Base-by-base conservation (phyloP, 2,113 vertebrate genomes). In the Tyrannus savana region DNA sequence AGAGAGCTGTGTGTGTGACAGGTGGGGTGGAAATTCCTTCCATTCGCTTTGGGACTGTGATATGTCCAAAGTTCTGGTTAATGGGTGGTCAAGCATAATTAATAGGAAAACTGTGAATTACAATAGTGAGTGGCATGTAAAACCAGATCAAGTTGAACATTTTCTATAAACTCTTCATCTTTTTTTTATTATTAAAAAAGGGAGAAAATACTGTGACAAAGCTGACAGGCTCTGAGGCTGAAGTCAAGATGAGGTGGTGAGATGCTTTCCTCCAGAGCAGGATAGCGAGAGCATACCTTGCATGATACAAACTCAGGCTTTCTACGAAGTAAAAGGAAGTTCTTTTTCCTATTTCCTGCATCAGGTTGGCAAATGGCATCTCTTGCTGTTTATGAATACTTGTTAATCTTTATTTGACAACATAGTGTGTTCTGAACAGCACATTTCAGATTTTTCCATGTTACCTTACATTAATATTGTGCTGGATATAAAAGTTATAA, bases 21-120 rank as follows among this genome's bases (percentile, higher is more conserved):
- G 5, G 6, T 47, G 49, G 35, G 14, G 10, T 64, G 41, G 33
- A 66, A 50, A 14, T 39, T 60, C n/a, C 16, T 31, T 69, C 47
- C 1, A 0, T 72, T 64, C n/a, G 4, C 15, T 84, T 79, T 0
- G 6, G 31, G 39, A 44, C 33, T 89, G 37, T 23, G 28, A 1
- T 50, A 7, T 1, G 5, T 52, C 17, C 25, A 15, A 24, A 67
- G 46, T 60, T 66, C 25, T 87, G 46, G 13, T 49, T 90, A 41
- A n/a, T 31, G 33, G 7, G 5, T 49, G 44, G 23, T 77, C 39
- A 88, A 49, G 9, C 35, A 33, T 49, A 44, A 62, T 58, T 63
- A 46, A 25, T 4, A 42, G 13, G 25, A 50, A 85, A 73, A 39
- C 19, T 47, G 12, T 41, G 44, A 64, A 52, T 52, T 15, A 15